Conservation (phyloP, 2,113 vertebrate species). For the Pseudois nayaur region DNA sequence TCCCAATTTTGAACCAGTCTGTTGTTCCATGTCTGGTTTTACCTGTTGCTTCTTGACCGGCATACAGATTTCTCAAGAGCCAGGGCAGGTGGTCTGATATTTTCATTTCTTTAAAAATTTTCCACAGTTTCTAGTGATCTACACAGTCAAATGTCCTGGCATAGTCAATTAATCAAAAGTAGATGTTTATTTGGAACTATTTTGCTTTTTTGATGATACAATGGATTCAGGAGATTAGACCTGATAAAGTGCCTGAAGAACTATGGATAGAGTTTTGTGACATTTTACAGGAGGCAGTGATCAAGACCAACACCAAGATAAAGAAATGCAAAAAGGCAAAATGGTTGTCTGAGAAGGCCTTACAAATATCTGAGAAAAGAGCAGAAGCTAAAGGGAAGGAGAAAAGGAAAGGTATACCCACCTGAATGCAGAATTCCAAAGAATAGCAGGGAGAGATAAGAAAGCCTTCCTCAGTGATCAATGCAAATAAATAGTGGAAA, state of each 20-base stretch:
- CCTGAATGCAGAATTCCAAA: neutral
- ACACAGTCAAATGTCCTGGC: neutral
- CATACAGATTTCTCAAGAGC: neutral
- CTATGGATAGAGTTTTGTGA: neutral
- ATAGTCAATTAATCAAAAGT: neutral
- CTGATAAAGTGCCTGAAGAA: neutral
- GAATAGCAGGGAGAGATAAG: neutral
- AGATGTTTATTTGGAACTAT: neutral
- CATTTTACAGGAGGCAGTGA: neutral
- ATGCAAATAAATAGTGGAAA: neutral
- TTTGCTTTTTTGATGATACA: neutral
- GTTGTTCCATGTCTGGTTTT: neutral
- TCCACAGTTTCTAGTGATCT: neutral
- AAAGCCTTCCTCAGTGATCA: neutral
- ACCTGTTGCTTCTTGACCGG: neutral
- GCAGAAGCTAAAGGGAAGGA: neutral
- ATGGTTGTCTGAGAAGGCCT: neutral
- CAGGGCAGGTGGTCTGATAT: neutral
- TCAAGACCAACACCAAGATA: neutral
- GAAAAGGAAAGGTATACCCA: neutral
- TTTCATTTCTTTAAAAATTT: neutral
- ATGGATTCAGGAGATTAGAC: neutral
- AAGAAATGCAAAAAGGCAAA: neutral
- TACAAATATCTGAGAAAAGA: neutral
- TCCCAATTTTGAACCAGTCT: neutral